phyloP scores from a whole-genome alignment of 2,888 invertebrate species.

The Tetranychus truncatus region DNA sequence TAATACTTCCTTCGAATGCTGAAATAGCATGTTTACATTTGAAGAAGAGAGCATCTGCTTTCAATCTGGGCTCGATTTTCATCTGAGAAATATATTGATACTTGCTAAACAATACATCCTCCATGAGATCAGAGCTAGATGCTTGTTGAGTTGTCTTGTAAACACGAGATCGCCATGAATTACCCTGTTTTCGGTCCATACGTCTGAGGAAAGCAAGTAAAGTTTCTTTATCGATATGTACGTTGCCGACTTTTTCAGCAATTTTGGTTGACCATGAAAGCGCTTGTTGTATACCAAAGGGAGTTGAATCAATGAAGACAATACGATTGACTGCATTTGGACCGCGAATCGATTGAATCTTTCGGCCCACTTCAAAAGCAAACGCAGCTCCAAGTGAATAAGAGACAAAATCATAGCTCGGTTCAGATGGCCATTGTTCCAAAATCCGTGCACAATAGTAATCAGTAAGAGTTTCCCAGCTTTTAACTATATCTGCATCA shows the following conservation, averaged over 20 bases:
- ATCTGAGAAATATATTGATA: neutral
- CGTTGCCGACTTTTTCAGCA: neutral
- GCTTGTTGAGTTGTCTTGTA: neutral
- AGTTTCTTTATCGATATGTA: neutral
- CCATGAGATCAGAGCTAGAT: neutral
- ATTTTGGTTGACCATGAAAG: neutral
- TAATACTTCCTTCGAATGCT: neutral
- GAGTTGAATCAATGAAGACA: neutral
- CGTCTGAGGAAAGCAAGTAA: neutral
- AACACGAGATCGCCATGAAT: neutral
- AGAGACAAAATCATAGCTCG: neutral
- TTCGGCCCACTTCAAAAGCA: neutral
- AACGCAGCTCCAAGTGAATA: constrained; percentile 1
- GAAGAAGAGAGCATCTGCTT: neutral
- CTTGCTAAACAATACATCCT: neutral
- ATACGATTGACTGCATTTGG: neutral
- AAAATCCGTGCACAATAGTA: neutral
- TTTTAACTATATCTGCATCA: neutral
- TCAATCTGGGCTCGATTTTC: neutral
- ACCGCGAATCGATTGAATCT: neutral
- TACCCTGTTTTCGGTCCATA: neutral
- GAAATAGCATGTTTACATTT: neutral
- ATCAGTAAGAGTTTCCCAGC: neutral
- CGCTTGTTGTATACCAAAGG: neutral
- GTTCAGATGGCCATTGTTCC: neutral